Percentiles rank a stretch among this genome's conserved stretches.
Evolutionary conservation across 2,797 vertebrate species (phyloP).

Genomic region (Spatula clypeata): DNA sequence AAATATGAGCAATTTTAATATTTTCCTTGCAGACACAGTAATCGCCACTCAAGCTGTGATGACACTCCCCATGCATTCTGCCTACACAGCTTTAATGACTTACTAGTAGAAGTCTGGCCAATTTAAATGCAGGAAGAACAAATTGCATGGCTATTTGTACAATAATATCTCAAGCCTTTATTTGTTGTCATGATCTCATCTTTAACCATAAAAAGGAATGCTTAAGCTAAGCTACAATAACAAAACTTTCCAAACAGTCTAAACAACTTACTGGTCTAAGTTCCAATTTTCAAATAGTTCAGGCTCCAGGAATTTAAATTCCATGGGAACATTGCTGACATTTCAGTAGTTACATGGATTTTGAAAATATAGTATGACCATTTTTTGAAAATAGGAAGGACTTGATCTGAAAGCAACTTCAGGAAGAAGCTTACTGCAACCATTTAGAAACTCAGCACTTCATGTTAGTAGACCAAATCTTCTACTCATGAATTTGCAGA

Average conservation of each 20-base stretch:
- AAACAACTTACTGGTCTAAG: neutral
- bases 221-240: neutral
- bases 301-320: neutral
- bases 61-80: neutral
- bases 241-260: neutral
- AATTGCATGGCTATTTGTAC: slow-evolving; percentile 4
- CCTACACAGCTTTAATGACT: neutral
- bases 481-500: neutral
- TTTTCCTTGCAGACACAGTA: slow-evolving; percentile 28
- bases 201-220: neutral
- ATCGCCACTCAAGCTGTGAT: neutral
- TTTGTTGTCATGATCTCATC: neutral
- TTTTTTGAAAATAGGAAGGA: neutral
- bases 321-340: neutral
- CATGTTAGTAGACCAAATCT: neutral
- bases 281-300: neutral
- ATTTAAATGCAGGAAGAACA: slow-evolving; percentile 29
- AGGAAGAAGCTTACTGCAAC: neutral
- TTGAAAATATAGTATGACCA: neutral
- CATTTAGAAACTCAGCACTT: neutral
- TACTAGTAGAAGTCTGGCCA: neutral
- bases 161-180: neutral
- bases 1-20: neutral
- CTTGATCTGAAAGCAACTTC: neutral
- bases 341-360: neutral